Percentiles rank a stretch among this genome's conserved stretches.
These are phyloP conservation scores for Dolichotis patagonum DNA, from an alignment of 2,113 vertebrate genomes.

Conservation along the genomic window DNA sequence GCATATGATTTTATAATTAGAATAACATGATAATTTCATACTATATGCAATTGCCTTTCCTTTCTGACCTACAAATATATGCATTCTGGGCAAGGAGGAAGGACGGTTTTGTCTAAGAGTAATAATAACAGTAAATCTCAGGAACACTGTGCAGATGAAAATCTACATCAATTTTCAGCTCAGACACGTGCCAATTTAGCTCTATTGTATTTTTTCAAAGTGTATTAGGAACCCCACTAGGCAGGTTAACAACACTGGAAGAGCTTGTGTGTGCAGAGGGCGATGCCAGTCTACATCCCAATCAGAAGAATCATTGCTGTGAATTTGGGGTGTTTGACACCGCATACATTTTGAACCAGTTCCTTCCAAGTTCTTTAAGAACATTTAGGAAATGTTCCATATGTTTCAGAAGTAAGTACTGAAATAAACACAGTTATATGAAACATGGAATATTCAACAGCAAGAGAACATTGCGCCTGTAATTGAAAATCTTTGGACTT, in stretches of 20 bases:
- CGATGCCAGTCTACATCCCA: not conserved
- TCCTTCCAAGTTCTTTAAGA: not conserved
- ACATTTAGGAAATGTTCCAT: not conserved
- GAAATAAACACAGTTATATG: not conserved
- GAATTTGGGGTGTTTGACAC: not conserved
- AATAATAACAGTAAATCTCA: not conserved
- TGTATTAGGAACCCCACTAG: not conserved
- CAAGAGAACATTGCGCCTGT: not conserved
- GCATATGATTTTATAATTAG: not conserved
- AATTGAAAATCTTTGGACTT: not conserved
- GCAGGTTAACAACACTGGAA: not conserved
- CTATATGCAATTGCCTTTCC: not conserved
- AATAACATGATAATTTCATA: not conserved
- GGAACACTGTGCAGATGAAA: not conserved
- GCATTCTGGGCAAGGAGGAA: not conserved
- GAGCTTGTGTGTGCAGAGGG: not conserved
- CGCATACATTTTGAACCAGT: not conserved
- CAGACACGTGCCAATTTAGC: not conserved
- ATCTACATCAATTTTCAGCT: not conserved
- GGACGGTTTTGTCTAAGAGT: not conserved
- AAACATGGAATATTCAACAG: not conserved
- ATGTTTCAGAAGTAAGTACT: not conserved
- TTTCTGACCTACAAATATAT: not conserved
- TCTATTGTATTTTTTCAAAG: not conserved
- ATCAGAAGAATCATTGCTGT: not conserved